phyloP scores from a whole-genome alignment of 2,888 invertebrate species.

The Leptinotarsa rubiginosa region DNA sequence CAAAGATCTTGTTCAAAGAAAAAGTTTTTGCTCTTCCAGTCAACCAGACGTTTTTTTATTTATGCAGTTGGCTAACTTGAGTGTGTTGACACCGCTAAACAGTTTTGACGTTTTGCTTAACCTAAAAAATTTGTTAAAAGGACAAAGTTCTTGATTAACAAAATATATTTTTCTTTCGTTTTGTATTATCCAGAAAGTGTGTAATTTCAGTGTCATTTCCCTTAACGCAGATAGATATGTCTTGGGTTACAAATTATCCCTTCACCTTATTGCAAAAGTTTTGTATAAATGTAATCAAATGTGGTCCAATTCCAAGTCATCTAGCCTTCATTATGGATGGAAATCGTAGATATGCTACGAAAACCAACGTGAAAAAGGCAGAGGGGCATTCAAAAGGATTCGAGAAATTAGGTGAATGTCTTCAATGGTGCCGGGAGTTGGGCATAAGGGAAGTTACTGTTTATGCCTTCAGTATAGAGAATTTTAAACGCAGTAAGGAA shows the following conservation, averaged over 20 bases:
- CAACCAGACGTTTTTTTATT: no score
- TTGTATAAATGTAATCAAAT: constrained; percentile 79
- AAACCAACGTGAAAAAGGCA: constrained; percentile 78
- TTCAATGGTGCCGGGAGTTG: constrained; percentile 87
- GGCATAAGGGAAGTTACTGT: constrained; percentile 96
- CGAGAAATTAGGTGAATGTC: constrained; percentile 82
- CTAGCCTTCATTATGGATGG: constrained; percentile 99
- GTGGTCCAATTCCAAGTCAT: constrained; percentile 89
- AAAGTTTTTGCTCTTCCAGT: no score
- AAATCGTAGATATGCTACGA: constrained; percentile 91
- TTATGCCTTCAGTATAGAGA: constrained; percentile 99
- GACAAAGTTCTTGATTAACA: not conserved
- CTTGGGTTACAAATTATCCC: constrained; percentile 84
- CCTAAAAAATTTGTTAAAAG: not conserved
- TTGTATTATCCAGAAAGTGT: not conserved
- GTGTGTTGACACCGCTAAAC: no score
- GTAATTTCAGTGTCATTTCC: no score
- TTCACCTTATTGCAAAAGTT: constrained; percentile 82
- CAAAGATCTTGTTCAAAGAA: no score
- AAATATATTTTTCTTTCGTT: not conserved
- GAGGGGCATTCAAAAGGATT: constrained; percentile 89
- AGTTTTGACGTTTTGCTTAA: no score
- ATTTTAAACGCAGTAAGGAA: constrained; percentile 90
- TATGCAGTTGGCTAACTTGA: no score
- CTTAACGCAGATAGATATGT: constrained; percentile 65